phyloP scores from a whole-genome alignment of 2,797 vertebrate species.

The Anguilla pacifica region DNA sequence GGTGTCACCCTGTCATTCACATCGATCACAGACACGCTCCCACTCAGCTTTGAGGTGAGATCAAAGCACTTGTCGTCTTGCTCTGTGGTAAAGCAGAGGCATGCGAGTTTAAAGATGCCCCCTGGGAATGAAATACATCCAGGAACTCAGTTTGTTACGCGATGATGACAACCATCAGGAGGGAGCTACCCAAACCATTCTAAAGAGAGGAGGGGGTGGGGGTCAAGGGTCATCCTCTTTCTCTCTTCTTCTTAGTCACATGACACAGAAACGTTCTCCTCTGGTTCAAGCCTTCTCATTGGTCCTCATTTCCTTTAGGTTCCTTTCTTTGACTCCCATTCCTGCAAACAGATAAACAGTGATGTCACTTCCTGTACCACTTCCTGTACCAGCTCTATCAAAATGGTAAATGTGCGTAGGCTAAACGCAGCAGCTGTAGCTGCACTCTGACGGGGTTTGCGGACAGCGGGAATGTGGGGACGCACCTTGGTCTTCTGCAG shows the following conservation, averaged over 20 bases:
- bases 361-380: not conserved
- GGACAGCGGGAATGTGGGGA: not conserved
- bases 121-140: not conserved
- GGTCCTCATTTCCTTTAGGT: slow-evolving; percentile 64
- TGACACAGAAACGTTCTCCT: slow-evolving; percentile 23
- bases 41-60: not conserved
- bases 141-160: not conserved
- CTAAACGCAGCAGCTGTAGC: not conserved
- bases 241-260: not conserved
- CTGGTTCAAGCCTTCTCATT: slow-evolving; percentile 17
- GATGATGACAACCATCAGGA: not conserved
- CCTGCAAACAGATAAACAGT: slow-evolving; percentile 67
- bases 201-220: not conserved
- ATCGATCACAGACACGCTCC: not conserved
- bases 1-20: not conserved
- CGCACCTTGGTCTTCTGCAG: slow-evolving; percentile 90
- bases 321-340: slow-evolving; percentile 91
- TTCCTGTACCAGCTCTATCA: not conserved
- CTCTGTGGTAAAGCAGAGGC: not conserved
- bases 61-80: not conserved
- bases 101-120: not conserved
- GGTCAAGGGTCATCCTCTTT: not conserved
- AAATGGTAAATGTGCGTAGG: not conserved
- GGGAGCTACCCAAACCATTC: not conserved
- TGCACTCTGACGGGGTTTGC: not conserved